Conservation (phyloP, 2,113 vertebrate species). For the Gadus macrocephalus region DNA sequence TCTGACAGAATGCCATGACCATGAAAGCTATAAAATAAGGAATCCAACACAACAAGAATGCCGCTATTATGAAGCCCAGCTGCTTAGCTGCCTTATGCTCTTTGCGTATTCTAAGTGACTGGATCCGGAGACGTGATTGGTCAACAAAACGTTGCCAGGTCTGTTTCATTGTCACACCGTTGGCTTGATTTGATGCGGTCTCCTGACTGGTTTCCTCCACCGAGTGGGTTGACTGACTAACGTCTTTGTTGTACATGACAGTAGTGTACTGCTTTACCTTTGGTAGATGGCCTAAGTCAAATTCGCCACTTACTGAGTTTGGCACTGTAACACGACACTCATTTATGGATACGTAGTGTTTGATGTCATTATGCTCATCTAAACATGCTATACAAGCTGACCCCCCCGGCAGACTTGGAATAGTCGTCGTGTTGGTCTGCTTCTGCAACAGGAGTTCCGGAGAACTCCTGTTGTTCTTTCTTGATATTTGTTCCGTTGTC, state of each 20-base stretch:
- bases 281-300: constrained; percentile 54
- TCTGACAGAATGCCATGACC: constrained; percentile 83
- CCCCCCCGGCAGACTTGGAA: constrained; percentile 46
- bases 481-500: constrained; percentile 44
- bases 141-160: constrained; percentile 79
- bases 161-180: constrained; percentile 72
- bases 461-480: constrained; percentile 35
- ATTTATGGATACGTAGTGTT: constrained; percentile 26
- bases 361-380: constrained; percentile 40
- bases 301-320: constrained; percentile 57
- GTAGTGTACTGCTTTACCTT: constrained; percentile 69
- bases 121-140: constrained; percentile 70
- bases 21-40: constrained; percentile 93
- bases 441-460: constrained; percentile 47
- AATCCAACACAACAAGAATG: constrained; percentile 93
- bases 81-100: constrained; percentile 92
- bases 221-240: constrained; percentile 54
- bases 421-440: constrained; percentile 31
- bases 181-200: constrained; percentile 46
- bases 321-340: constrained; percentile 54
- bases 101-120: constrained; percentile 75
- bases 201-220: constrained; percentile 41
- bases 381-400: constrained; percentile 40
- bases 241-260: constrained; percentile 42
- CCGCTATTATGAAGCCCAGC: constrained; percentile 88